Conservation (phyloP, 1,140 invertebrate genomes). For the Danaus melanippus region DNA sequence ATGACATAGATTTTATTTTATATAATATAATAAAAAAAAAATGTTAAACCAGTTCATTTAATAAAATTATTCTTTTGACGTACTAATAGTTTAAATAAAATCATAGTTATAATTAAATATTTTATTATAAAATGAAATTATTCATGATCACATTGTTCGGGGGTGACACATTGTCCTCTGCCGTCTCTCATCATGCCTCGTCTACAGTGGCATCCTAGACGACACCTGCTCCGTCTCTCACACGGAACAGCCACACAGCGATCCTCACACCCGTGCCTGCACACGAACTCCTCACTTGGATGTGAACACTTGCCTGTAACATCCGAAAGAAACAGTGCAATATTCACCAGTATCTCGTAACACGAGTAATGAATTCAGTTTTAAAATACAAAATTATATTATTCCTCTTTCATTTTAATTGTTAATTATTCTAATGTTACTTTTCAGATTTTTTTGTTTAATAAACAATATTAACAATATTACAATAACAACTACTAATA, state of each 20-base stretch:
- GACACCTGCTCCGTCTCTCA: slow-evolving; percentile 28
- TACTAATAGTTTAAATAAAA: not conserved
- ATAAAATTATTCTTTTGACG: no score
- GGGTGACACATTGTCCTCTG: slow-evolving; percentile 29
- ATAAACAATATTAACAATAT: not conserved
- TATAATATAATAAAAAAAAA: no score
- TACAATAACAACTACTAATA: not conserved
- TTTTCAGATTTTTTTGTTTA: not conserved
- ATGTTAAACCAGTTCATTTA: no score
- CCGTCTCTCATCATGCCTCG: slow-evolving; percentile 26
- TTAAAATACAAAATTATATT: slow-evolving; percentile 2
- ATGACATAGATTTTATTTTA: no score
- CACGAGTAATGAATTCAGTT: not conserved
- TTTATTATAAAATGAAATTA: not conserved
- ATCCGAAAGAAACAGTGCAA: not conserved
- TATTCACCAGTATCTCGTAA: no score
- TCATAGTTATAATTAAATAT: not conserved
- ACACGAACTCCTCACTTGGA: slow-evolving; percentile 43
- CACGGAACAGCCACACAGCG: slow-evolving; percentile 29
- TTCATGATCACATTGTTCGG: slow-evolving; percentile 12
- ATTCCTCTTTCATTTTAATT: not conserved
- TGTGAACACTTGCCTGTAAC: slow-evolving; percentile 41
- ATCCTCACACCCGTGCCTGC: slow-evolving; percentile 45
- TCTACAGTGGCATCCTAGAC: slow-evolving; percentile 45
- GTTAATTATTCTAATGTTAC: not conserved